A percentile compares a stretch with the other conserved stretches of the same genome.
Evolutionary conservation across 1,140 invertebrate genomes (phyloP).

Genomic region (Chrysopa pallens): DNA sequence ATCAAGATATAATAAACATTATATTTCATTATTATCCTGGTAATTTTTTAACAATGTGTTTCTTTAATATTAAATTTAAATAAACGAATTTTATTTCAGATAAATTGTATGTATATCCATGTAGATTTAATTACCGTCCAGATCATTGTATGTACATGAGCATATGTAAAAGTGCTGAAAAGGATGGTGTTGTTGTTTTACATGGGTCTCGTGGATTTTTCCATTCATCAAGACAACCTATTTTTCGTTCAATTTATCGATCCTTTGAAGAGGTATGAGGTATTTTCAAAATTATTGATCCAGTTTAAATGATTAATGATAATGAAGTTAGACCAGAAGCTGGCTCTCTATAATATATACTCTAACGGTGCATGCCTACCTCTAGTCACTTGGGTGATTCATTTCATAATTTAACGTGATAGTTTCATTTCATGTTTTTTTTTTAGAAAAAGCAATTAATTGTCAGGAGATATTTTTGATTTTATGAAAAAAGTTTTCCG

Average conservation of each 20-base stretch:
- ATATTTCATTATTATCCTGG: constrained; percentile 80
- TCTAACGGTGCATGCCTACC: too few species aligned
- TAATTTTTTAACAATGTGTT: constrained; percentile 10
- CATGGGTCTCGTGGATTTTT: constrained; percentile 80
- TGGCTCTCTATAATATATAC: too few species aligned
- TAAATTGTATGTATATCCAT: constrained; percentile 63
- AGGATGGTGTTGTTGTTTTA: constrained; percentile 60
- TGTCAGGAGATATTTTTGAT: too few species aligned
- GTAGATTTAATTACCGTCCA: constrained; percentile 79
- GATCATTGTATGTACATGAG: constrained; percentile 92
- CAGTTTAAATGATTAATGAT: too few species aligned
- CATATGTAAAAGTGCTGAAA: constrained; percentile 58
- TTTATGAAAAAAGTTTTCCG: too few species aligned
- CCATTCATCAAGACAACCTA: constrained; percentile 66
- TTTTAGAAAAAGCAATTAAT: too few species aligned
- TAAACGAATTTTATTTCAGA: constrained; percentile 24
- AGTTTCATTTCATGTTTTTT: too few species aligned
- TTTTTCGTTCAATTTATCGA: constrained; percentile 59
- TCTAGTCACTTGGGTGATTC: too few species aligned
- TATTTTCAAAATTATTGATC: neutral
- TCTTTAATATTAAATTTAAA: neutral
- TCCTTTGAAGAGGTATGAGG: constrained; percentile 45
- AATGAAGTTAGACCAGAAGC: too few species aligned
- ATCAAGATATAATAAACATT: constrained; percentile 95
- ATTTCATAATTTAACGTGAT: too few species aligned